Evolutionary conservation across 2,113 vertebrate species (phyloP), one percentile per base, ranked within the genome.

Genomic region (Colossoma macropomum): DNA sequence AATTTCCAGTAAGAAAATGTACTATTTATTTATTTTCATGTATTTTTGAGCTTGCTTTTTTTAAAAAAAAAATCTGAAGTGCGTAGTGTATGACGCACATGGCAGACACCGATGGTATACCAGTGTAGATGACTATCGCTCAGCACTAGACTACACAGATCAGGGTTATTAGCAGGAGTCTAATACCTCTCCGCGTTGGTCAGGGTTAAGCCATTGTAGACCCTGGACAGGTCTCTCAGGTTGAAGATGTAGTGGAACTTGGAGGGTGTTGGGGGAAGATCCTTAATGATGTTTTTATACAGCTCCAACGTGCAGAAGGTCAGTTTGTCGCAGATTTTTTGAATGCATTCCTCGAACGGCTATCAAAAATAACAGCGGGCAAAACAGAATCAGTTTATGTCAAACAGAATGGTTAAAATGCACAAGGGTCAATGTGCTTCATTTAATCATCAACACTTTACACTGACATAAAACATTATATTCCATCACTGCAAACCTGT

Each of bases 171-270:
- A 56, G 19, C 54, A 21, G 5, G 60, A 21, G 32, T 16, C 34
- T 15, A 23, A 89, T 84, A 99, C 98, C 96, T 95, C 79, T 97
- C 95, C 0, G 96, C 89, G 71, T 91, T 94, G 41, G 96, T 98
- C 77, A 97, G 94, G 56, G 93, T 86, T 48, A 99, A 93, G 62
- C 98, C 98, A 0, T 95, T 95, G 89, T 95, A 99, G 32, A 99
- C 87, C 73, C 97, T 93, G 0, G 98, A 99, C 74, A 99, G 93
- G 83, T 99, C 98, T 1, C 98, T 92, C 62, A 99, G 92, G 88
- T 99, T 99, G 83, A 99, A 99, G 91, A 98, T 97, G 86, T 99
- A 99, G 87, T 99, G 98, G 86, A 99, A 99, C 90, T 97, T 99
- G 1, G 98, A 99, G 1, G 97, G 98, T 54, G 97, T 99, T 23